Percentiles rank a stretch among this genome's conserved stretches.
Evolutionary conservation across 2,113 vertebrate species (phyloP).

Genomic region (Nibea coibor): DNA sequence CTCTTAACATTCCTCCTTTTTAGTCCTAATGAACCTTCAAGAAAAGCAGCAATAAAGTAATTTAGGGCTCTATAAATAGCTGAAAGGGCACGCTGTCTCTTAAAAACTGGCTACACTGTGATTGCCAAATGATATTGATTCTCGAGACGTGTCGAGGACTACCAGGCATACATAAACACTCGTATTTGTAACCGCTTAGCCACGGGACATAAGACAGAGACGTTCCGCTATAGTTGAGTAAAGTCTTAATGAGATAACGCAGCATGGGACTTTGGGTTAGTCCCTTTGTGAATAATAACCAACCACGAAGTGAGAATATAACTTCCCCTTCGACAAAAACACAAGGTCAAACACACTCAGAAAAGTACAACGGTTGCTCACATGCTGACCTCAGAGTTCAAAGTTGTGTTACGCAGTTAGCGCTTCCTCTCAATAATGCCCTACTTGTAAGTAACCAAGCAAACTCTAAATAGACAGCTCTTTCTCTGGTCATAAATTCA

Average conservation of each 20-base stretch:
- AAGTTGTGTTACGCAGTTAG: neutral
- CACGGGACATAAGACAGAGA: neutral
- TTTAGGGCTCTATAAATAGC: neutral
- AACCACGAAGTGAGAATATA: neutral
- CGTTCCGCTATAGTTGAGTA: neutral
- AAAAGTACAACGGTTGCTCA: neutral
- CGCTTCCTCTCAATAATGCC: neutral
- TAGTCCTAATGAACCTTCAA: neutral
- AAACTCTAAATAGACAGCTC: neutral
- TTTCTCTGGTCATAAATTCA: neutral
- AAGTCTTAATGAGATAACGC: slow-evolving; percentile 6
- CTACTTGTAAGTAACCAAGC: neutral
- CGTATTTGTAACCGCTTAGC: neutral
- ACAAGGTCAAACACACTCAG: slow-evolving; percentile 19
- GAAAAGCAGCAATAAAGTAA: neutral
- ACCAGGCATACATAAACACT: neutral
- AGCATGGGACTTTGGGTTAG: slow-evolving; percentile 2
- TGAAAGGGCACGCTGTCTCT: neutral
- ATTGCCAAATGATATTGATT: neutral
- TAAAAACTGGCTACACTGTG: too few relatives aligned
- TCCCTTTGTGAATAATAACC: slow-evolving; percentile 11
- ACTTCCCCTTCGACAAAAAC: slow-evolving; percentile 44
- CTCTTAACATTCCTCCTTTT: neutral
- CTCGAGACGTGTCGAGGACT: neutral
- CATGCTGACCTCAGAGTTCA: slow-evolving; percentile 4